These are phyloP conservation scores for Plectrocnemia conspersa DNA, from an alignment of 1,140 invertebrate species.

Conservation along the genomic window DNA sequence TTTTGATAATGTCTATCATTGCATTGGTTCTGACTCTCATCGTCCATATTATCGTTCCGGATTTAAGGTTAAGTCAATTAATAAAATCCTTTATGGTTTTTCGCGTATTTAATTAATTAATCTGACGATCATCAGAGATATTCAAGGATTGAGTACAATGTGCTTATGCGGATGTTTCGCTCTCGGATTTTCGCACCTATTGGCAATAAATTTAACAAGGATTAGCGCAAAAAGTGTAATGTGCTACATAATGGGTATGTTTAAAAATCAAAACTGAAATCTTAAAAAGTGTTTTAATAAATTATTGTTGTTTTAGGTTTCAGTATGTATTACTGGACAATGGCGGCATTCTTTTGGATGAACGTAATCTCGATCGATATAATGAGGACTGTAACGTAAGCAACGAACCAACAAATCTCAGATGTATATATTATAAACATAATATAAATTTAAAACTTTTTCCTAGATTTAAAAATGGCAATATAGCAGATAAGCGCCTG, in stretches of 20 bases:
- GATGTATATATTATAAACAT: not conserved
- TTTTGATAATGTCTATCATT: no score
- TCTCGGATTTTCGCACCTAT: conserved; percentile 52
- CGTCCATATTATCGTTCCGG: conserved; percentile 55
- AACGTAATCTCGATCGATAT: conserved; percentile 62
- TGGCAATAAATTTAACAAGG: conserved; percentile 50
- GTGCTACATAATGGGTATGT: not conserved
- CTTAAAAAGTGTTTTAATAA: no score
- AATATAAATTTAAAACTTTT: not conserved
- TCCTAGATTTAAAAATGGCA: conserved; percentile 13
- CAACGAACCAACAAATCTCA: conserved; percentile 14
- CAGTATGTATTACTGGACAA: conserved; percentile 57
- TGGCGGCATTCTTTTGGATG: conserved; percentile 64
- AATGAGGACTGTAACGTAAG: conserved; percentile 59
- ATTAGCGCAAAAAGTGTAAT: conserved; percentile 12
- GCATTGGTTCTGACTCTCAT: conserved; percentile 53
- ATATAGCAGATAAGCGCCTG: conserved; percentile 48
- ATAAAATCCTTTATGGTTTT: no score
- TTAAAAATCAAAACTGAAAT: no score
- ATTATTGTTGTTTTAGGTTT: conserved; percentile 55
- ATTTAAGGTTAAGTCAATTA: conserved; percentile 56
- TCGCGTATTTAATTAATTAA: not conserved
- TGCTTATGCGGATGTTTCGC: conserved; percentile 53
- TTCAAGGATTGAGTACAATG: conserved; percentile 55
- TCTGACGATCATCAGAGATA: conserved; percentile 41